Conservation (phyloP, 2,113 vertebrate species). For the Campylomormyrus tamandua region DNA sequence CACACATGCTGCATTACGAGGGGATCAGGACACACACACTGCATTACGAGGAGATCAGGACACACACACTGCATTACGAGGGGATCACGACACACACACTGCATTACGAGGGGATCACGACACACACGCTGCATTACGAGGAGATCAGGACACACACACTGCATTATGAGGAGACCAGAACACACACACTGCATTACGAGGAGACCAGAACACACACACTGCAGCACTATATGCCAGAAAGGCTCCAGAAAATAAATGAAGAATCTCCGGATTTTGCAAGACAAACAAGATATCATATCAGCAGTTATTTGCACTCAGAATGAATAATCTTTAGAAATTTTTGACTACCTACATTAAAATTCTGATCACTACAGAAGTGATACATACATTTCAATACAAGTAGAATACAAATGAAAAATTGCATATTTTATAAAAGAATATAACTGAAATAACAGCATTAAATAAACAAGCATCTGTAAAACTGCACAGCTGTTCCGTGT, state of each 20-base stretch:
- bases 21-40: no score
- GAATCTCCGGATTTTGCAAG: not conserved
- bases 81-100: no score
- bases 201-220: not conserved
- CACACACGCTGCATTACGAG: no score
- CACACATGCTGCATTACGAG: no score
- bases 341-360: not conserved
- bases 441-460: not conserved
- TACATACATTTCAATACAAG: not conserved
- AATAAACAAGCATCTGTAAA: not conserved
- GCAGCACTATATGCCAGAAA: not conserved
- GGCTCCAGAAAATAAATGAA: not conserved
- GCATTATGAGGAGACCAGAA: no score
- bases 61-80: no score
- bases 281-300: not conserved
- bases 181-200: no score
- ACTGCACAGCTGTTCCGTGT: not conserved
- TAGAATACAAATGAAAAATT: not conserved
- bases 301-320: not conserved
- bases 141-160: not conserved
- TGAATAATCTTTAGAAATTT: not conserved
- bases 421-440: not conserved
- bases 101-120: no score
- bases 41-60: no score
- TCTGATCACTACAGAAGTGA: not conserved